Evolutionary conservation across 2,113 vertebrate species (phyloP).

Genomic region (Lamprotornis superbus): DNA sequence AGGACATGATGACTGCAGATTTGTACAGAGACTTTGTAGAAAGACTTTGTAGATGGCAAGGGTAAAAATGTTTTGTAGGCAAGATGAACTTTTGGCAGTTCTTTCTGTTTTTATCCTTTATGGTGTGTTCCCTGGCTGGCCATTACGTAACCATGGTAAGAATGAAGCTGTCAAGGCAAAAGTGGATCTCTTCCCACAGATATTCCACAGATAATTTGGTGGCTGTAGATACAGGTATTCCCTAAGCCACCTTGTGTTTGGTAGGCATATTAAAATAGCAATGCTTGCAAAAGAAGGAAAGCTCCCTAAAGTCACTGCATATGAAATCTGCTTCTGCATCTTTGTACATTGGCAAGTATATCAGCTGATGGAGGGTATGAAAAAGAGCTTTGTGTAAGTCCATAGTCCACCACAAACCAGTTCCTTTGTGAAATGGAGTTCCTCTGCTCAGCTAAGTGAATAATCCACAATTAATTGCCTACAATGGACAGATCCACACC

Average conservation of each 20-base stretch:
- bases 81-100: neutral
- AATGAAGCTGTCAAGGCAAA: neutral
- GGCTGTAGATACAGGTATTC: neutral
- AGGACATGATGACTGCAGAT: fast-evolving
- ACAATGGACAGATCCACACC: neutral
- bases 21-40: too few relatives aligned
- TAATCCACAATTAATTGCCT: slow-evolving; percentile 30
- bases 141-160: neutral
- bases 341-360: neutral
- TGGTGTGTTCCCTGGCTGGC: neutral
- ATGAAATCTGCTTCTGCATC: neutral
- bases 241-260: neutral
- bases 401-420: neutral
- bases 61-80: neutral
- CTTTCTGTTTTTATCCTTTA: neutral
- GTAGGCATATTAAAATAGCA: neutral
- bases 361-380: fast-evolving
- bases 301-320: neutral
- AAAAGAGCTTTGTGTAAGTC: neutral
- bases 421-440: neutral
- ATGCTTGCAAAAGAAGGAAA: neutral
- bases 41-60: too few relatives aligned
- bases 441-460: neutral
- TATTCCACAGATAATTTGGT: neutral
- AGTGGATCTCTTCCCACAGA: neutral